A percentile compares a stretch with the other conserved stretches of the same genome.
Conservation (phyloP, 2,888 invertebrate species). For the Seira ritae region DNA sequence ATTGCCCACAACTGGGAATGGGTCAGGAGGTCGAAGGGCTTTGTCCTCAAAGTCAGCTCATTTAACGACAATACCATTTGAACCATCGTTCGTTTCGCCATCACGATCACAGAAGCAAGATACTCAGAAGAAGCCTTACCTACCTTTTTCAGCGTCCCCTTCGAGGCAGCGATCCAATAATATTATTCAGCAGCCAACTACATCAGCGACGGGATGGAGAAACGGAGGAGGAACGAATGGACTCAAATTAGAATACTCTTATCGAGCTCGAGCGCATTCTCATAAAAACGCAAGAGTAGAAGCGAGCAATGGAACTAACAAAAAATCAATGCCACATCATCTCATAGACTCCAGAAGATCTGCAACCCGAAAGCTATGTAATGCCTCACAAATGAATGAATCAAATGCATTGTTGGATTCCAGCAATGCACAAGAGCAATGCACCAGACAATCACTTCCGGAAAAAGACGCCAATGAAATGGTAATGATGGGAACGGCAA, state of each 20-base stretch:
- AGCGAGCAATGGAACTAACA: background rate
- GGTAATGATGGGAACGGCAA: slow-evolving; percentile 43
- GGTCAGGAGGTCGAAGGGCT: slow-evolving; percentile 15
- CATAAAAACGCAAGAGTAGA: slow-evolving; percentile 16
- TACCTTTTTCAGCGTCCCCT: slow-evolving; percentile 29
- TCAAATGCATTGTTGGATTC: background rate
- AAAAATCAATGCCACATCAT: slow-evolving; percentile 41
- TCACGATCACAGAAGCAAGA: background rate
- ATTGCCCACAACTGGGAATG: background rate
- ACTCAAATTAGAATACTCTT: background rate
- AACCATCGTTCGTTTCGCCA: slow-evolving; percentile 7
- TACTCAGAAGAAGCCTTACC: background rate
- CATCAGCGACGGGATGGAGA: background rate
- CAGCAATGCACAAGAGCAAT: background rate
- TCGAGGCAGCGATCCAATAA: background rate
- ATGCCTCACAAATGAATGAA: no score
- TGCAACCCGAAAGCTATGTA: no score
- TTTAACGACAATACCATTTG: slow-evolving; percentile 35
- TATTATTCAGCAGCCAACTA: background rate
- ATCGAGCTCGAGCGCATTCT: background rate
- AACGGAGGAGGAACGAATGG: background rate
- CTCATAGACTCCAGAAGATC: slow-evolving; percentile 19
- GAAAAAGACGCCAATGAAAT: slow-evolving; percentile 31
- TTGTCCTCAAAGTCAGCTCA: slow-evolving; percentile 38
- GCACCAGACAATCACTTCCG: background rate